Evolutionary conservation across 2,113 vertebrate genomes (phyloP), one percentile per base, ranked within the genome.

Genomic region (Todiramphus chloris): DNA sequence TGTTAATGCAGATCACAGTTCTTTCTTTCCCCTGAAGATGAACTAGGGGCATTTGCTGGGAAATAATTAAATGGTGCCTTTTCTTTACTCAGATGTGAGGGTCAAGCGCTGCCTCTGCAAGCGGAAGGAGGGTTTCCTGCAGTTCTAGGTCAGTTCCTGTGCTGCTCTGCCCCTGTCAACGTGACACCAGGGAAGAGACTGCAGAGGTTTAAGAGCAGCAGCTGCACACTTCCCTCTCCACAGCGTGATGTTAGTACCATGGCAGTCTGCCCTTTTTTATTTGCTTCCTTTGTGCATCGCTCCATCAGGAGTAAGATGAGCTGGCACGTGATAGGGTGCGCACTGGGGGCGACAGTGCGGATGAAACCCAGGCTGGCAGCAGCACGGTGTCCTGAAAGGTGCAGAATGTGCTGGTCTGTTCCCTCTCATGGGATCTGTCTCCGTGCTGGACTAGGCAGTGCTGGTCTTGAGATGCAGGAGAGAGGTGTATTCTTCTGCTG

Each of bases 301-400:
- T 69, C 33, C 30, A 2, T 30, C 21, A 24, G 69, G n/a, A 39
- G 50, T 16, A n/a, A 24, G n/a, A 25, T 0, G 0, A 8, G 31
- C 31, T 5, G 4, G 63, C 41, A 7, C 0, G 1, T 10, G 18
- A 4, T 4, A 4, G 79, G 60, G 35, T 56, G n/a, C 1, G 4
- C 37, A 5, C 8, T 1, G 3, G 41, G 44, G 48, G 7, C 3
- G 19, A 16, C 11, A 5, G 25, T 0, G 1, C 0, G 0, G 43
- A 3, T 51, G 56, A 28, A 70, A 31, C 6, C 11, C 3, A 6
- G 48, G 31, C 53, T 89, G 83, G 59, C 59, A 77, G 59, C 44
- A 43, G 31, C 3, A 35, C 1, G 2, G 35, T 5, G 2, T 59
- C 55, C 70, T 43, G 64, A 10, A n/a, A 44, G n/a, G 24, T 43